Percentiles rank a stretch among this genome's conserved stretches.
These are phyloP conservation scores for Brienomyrus brachyistius DNA, from an alignment of 2,113 vertebrate species.

Conservation along the genomic window DNA sequence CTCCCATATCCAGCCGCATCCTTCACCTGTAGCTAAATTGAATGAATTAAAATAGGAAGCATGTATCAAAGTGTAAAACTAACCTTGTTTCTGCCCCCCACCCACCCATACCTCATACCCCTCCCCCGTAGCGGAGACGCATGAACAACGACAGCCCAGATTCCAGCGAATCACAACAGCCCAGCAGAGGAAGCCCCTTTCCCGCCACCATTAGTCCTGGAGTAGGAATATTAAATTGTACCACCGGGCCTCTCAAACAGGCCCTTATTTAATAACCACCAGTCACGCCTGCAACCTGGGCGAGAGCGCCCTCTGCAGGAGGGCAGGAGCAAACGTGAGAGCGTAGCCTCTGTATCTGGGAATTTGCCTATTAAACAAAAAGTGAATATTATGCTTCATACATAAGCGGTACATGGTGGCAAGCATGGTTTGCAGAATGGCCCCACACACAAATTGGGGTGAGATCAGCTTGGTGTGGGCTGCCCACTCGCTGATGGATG, in stretches of 20 bases:
- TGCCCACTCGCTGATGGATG: background rate
- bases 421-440: background rate
- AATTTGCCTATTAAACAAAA: background rate
- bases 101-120: background rate
- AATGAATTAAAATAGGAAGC: constrained; percentile 36
- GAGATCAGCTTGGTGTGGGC: constrained; percentile 4
- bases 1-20: constrained; percentile 31
- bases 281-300: background rate
- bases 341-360: background rate
- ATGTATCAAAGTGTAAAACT: constrained; percentile 40
- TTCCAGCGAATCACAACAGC: background rate
- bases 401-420: background rate
- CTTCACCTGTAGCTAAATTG: constrained; percentile 39
- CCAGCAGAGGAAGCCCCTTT: background rate
- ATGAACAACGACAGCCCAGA: constrained; percentile 6
- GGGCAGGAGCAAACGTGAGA: background rate
- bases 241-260: background rate
- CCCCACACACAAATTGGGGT: background rate
- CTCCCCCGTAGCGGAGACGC: background rate
- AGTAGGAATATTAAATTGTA: constrained; percentile 25
- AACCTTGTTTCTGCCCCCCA: constrained; percentile 37
- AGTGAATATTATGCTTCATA: background rate
- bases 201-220: constrained; percentile 17
- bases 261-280: constrained; percentile 16
- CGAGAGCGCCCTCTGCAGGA: background rate